Evolutionary conservation across 2,888 invertebrate species (phyloP).

Genomic region (Drosophila barbarae): DNA sequence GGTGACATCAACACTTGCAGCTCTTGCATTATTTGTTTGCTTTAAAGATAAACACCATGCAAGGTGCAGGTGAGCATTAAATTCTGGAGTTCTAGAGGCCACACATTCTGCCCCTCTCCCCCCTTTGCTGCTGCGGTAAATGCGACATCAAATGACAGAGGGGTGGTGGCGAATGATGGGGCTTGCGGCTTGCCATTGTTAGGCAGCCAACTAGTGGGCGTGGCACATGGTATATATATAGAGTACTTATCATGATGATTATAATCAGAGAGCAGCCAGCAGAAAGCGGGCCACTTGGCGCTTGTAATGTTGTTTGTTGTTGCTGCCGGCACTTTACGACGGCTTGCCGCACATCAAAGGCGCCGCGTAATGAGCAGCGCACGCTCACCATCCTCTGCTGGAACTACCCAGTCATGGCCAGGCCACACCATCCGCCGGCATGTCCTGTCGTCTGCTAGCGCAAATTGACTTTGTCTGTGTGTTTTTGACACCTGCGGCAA

Average conservation of each 20-base stretch:
- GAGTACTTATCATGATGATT: slow-evolving; percentile 62
- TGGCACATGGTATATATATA: slow-evolving; percentile 26
- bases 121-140: slow-evolving; percentile 16
- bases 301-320: slow-evolving; percentile 62
- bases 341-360: slow-evolving; percentile 73
- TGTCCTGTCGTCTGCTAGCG: slow-evolving; percentile 48
- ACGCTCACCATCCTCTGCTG: slow-evolving; percentile 45
- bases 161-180: not conserved
- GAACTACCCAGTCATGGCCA: slow-evolving; percentile 15
- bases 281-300: slow-evolving; percentile 63
- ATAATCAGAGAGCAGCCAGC: slow-evolving; percentile 60
- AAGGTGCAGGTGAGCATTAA: slow-evolving; percentile 33
- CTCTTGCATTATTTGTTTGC: slow-evolving; percentile 71
- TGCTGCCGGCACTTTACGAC: slow-evolving; percentile 65
- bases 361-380: slow-evolving; percentile 71
- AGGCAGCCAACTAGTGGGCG: slow-evolving; percentile 39
- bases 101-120: not conserved
- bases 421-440: slow-evolving; percentile 9
- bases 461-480: slow-evolving; percentile 73
- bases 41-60: slow-evolving; percentile 51
- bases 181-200: slow-evolving; percentile 55
- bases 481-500: slow-evolving; percentile 73
- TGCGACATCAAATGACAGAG: slow-evolving; percentile 35
- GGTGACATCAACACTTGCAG: slow-evolving; percentile 55
- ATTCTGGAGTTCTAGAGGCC: not conserved